Evolutionary conservation across 2,888 invertebrate species (phyloP), one percentile per base, ranked within the genome.

Genomic region (Limnephilus marmoratus): DNA sequence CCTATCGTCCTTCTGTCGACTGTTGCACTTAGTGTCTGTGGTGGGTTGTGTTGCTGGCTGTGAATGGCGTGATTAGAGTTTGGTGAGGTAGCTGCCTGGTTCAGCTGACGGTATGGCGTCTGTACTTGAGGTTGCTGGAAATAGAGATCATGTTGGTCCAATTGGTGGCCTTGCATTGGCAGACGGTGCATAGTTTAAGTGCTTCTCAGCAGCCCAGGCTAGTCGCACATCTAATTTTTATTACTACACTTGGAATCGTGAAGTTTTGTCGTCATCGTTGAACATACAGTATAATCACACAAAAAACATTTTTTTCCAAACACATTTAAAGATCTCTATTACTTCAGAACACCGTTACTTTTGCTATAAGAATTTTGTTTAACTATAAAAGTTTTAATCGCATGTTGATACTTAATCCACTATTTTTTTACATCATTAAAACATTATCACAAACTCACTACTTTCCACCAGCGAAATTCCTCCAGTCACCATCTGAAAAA

Each of bases 1-100:
- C 93, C 93, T n/a, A 93, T 87, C 15, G 93, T 93, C 87, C 93
- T 93, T 81, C 93, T 92, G 85, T 93, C 93, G 7, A 93, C 68
- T n/a, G 93, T 93, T 24, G 93, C 93, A 68, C 93, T 93, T 18
- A 93, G 68, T n/a, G 93, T 90, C 12, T 92, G 93, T 18, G 93
- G 91, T 7, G 83, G 90, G 49, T 91, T 90, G 85, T 93, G 92
- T 31, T 85, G 91, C 24, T 68, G 68, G 68, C 24, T 68, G 24
- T 68, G 68, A 68, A 68, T 68, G 13, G 24, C 53, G 81, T 92
- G 91, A 86, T 90, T 92, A 31, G 85, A 82, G 34, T 91, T 88
- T 9, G 93, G 90, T 24, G 93, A 92, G 18, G 93, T 81, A 9
- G 87, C 82, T 9, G 91, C 81, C 41, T 91, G 92, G 91, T 93